Base-by-base conservation (phyloP, 2,797 vertebrate species). In the Schizopygopsis pylzovi region DNA sequence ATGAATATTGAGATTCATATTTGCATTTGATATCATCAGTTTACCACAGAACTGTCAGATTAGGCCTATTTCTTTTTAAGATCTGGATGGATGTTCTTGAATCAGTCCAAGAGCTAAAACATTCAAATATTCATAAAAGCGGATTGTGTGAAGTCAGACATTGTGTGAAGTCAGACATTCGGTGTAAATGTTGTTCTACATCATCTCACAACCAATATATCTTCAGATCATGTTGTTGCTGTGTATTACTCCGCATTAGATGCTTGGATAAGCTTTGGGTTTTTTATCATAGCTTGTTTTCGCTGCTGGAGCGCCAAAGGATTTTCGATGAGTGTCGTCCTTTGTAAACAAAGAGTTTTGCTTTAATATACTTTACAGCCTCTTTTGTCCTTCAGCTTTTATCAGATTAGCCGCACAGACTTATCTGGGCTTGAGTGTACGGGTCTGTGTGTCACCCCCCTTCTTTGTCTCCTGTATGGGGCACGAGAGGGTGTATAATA, bases 311-410 rank as follows among this genome's bases (percentile, higher is more conserved):
- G 89, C 49, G 63, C 87, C 54, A 1, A 37, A 85, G 89, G 93
- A 90, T 92, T 92, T 89, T 86, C 52, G 86, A 72, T 84, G 83
- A 89, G 89, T 82, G 87, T 39, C 39, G 67, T 80, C 86, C 81
- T 89, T 82, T 90, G 90, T 92, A 94, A 94, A 95, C 94, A 94
- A 95, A 93, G 90, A 93, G 90, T 92, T 94, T 67, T 89, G 84
- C 86, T 93, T 72, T 92, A 92, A 93, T 89, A 91, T 89, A 92
- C 90, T 92, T 92, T 83, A 83, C 87, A 91, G 89, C 87, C 88
- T 91, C 90, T 91, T 90, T 91, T 92, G 88, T 89, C 89, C 90
- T 88, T 49, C 45, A 33, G 88, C 89, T 91, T 93, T 92, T 91
- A 95, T 92, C 92, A 88, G 93, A 91, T 95, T 94, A 93, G 77